Conservation (phyloP, 2,113 vertebrate species). For the Cairina moschata region DNA sequence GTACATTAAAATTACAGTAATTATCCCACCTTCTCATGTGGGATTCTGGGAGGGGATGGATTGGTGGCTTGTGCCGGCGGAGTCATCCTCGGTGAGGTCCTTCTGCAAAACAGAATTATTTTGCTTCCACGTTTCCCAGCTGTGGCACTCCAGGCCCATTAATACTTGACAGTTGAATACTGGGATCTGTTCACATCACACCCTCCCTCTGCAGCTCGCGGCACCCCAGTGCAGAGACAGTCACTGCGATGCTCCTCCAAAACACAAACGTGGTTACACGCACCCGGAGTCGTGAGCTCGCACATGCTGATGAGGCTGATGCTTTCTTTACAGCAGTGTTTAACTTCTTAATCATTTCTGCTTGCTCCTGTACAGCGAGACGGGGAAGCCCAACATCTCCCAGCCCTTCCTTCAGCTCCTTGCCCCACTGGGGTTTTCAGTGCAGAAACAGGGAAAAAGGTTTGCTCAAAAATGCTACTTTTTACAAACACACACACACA, state of each 20-base stretch:
- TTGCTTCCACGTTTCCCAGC: background rate
- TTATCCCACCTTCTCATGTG: slow-evolving; percentile 70
- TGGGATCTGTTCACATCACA: background rate
- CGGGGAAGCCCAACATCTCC: background rate
- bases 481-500: background rate
- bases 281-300: background rate
- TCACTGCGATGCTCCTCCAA: background rate
- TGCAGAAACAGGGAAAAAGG: background rate
- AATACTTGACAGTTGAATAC: background rate
- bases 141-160: slow-evolving; percentile 26
- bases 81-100: slow-evolving; percentile 1
- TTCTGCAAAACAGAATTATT: slow-evolving; percentile 41
- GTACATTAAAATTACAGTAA: slow-evolving; percentile 69
- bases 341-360: background rate
- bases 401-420: fast-evolving
- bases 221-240: background rate
- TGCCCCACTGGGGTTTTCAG: background rate
- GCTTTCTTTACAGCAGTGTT: background rate
- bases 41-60: slow-evolving; percentile 40
- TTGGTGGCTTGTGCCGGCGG: background rate
- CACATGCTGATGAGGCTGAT: background rate
- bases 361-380: background rate
- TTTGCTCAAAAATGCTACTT: background rate
- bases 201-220: background rate
- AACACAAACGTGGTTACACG: background rate